Percentiles rank a stretch among this genome's conserved stretches.
These are phyloP conservation scores for Erpetoichthys calabaricus DNA, from an alignment of 2,797 vertebrate genomes.

Conservation along the genomic window DNA sequence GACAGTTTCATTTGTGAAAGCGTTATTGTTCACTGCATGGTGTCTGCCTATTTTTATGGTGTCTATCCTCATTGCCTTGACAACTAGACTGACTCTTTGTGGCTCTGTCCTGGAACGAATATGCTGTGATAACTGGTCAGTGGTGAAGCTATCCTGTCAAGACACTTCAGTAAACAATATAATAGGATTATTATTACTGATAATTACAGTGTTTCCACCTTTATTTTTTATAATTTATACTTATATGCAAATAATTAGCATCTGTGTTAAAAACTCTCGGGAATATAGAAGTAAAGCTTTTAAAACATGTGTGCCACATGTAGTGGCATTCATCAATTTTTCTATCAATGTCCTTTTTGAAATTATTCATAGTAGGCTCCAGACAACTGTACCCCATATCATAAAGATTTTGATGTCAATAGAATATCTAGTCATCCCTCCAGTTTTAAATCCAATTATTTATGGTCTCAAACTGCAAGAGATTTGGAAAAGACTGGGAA, in stretches of 20 bases:
- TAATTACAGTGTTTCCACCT: slow-evolving; percentile 20
- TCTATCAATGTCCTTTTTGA: slow-evolving; percentile 24
- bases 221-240: slow-evolving; percentile 29
- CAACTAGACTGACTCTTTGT: slow-evolving; percentile 20
- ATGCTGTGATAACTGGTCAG: slow-evolving; percentile 43
- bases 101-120: slow-evolving; percentile 23
- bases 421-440: slow-evolving; percentile 39
- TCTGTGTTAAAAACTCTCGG: slow-evolving; percentile 19
- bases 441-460: slow-evolving; percentile 39
- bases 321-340: slow-evolving; percentile 31
- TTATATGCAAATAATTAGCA: slow-evolving; percentile 30
- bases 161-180: slow-evolving; percentile 26
- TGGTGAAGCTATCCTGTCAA: slow-evolving; percentile 40
- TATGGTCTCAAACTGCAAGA: slow-evolving; percentile 39
- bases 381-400: slow-evolving; percentile 7
- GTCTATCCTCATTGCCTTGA: slow-evolving; percentile 13
- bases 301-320: slow-evolving; percentile 44
- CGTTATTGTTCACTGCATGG: slow-evolving; percentile 19
- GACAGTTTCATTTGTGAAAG: slow-evolving; percentile 17
- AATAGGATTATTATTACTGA: slow-evolving; percentile 24
- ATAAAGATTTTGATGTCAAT: slow-evolving; percentile 28
- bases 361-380: slow-evolving; percentile 27
- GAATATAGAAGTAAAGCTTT: slow-evolving; percentile 28
- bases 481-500: slow-evolving; percentile 17
- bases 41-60: slow-evolving; percentile 13